A percentile compares a stretch with the other conserved stretches of the same genome.
phyloP scores from a whole-genome alignment of 2,113 vertebrate species.

The Osmerus eperlanus region DNA sequence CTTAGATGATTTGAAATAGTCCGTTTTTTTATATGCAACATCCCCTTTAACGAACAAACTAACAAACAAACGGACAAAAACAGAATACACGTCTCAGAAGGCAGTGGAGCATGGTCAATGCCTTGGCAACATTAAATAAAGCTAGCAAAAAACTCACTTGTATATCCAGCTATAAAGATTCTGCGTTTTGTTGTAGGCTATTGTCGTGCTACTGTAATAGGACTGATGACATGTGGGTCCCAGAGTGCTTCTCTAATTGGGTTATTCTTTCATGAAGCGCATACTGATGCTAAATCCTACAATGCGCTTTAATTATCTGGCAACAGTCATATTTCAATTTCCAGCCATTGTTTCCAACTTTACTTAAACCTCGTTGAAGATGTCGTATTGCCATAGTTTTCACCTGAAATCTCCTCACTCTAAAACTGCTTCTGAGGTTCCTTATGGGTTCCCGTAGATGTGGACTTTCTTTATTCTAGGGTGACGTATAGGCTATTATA shows the following conservation, averaged over 20 bases:
- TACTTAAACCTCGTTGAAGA: slow-evolving; percentile 55
- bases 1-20: slow-evolving; percentile 71
- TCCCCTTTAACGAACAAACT: slow-evolving; percentile 71
- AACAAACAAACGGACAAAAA: slow-evolving; percentile 62
- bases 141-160: slow-evolving; percentile 57
- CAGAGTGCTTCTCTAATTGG: too few relatives aligned
- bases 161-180: slow-evolving; percentile 24
- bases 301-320: slow-evolving; percentile 31
- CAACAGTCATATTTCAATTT: slow-evolving; percentile 65
- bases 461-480: slow-evolving; percentile 10
- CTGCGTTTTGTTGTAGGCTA: slow-evolving; percentile 18
- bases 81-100: slow-evolving; percentile 69
- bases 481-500: slow-evolving; percentile 13
- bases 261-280: too few relatives aligned
- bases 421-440: slow-evolving; percentile 54
- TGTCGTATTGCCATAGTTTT: slow-evolving; percentile 52
- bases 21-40: slow-evolving; percentile 78
- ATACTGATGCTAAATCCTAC: slow-evolving; percentile 21
- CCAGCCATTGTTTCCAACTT: slow-evolving; percentile 46
- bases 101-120: slow-evolving; percentile 77
- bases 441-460: slow-evolving; percentile 79
- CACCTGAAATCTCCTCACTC: background rate
- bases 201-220: slow-evolving; percentile 56
- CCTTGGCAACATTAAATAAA: slow-evolving; percentile 77
- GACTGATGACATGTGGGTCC: background rate